phyloP scores from a whole-genome alignment of 2,113 vertebrate species.

The Ia io region DNA sequence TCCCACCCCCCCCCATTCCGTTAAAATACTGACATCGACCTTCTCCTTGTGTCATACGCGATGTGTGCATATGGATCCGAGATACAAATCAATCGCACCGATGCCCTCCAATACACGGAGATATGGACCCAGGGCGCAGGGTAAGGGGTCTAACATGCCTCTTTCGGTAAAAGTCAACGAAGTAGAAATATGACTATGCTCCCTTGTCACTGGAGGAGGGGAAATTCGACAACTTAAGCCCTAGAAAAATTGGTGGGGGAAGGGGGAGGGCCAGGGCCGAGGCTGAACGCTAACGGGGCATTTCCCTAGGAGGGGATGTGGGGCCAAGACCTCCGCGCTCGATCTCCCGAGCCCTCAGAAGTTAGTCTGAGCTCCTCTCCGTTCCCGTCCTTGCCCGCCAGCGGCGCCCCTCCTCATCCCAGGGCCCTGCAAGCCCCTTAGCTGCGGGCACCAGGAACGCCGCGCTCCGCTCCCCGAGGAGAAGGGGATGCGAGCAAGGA shows the following conservation, averaged over 20 bases:
- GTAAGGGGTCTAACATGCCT: not conserved
- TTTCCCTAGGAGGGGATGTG: not conserved
- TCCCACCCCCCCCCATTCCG: not conserved
- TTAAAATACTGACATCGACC: slow-evolving; percentile 25
- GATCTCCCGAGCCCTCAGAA: not conserved
- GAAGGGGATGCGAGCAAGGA: not conserved
- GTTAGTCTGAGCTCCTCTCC: not conserved
- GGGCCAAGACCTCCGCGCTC: not conserved
- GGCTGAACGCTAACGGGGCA: not conserved
- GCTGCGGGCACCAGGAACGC: not conserved
- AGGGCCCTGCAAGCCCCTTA: not conserved
- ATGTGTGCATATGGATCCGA: not conserved
- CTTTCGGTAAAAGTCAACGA: not conserved
- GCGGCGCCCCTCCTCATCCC: not conserved
- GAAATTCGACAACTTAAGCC: not conserved
- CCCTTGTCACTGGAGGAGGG: not conserved
- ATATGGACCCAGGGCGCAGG: not conserved
- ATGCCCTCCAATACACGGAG: not conserved
- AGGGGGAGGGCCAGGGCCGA: not conserved
- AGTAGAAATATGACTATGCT: not conserved
- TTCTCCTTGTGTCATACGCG: not conserved
- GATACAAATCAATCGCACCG: not conserved
- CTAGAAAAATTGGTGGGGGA: not conserved
- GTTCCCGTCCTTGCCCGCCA: not conserved
- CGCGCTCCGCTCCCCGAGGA: not conserved